Conservation (phyloP, 2,888 invertebrate genomes). For the Drosophila diplacantha region DNA sequence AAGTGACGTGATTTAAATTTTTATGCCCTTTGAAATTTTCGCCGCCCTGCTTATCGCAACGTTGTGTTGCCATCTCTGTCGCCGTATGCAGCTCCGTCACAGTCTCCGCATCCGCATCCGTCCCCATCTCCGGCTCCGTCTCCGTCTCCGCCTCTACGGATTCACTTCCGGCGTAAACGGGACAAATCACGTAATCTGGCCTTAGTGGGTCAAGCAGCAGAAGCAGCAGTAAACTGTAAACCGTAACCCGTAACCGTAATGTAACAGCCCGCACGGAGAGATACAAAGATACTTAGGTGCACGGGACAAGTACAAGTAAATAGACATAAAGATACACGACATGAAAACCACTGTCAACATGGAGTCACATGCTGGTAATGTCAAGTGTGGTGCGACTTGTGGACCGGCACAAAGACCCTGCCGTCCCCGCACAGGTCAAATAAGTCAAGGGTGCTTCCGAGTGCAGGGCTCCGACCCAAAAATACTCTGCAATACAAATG, state of each 20-base stretch:
- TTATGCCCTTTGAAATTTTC: slow-evolving; percentile 58
- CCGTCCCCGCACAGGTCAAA: slow-evolving; percentile 6
- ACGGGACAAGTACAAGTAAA: slow-evolving; percentile 35
- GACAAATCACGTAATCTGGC: slow-evolving; percentile 62
- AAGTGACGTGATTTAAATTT: slow-evolving; percentile 69
- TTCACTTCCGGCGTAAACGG: slow-evolving; percentile 32
- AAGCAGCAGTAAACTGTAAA: slow-evolving; percentile 43
- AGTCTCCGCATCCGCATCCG: slow-evolving; percentile 19
- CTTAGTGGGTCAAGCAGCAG: slow-evolving; percentile 57
- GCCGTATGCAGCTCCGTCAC: slow-evolving; percentile 9
- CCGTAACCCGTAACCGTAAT: slow-evolving; percentile 31
- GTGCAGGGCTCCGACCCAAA: slow-evolving; percentile 20
- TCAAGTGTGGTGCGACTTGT: slow-evolving; percentile 30
- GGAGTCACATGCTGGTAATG: slow-evolving; percentile 32
- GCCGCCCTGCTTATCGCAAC: slow-evolving; percentile 22
- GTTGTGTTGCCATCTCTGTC: slow-evolving; percentile 16
- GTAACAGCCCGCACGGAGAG: slow-evolving; percentile 24
- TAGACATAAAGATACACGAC: slow-evolving; percentile 31
- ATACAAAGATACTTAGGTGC: slow-evolving; percentile 18
- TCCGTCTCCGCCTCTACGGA: slow-evolving; percentile 12
- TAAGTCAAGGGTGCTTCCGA: slow-evolving; percentile 13
- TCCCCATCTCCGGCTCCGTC: neutral
- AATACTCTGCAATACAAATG: slow-evolving; percentile 24
- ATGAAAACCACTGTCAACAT: slow-evolving; percentile 32
- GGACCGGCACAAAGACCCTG: slow-evolving; percentile 15